A percentile compares a stretch with the other conserved stretches of the same genome.
phyloP scores from a whole-genome alignment of 2,113 vertebrate species.

The Hippocampus guttulatus region DNA sequence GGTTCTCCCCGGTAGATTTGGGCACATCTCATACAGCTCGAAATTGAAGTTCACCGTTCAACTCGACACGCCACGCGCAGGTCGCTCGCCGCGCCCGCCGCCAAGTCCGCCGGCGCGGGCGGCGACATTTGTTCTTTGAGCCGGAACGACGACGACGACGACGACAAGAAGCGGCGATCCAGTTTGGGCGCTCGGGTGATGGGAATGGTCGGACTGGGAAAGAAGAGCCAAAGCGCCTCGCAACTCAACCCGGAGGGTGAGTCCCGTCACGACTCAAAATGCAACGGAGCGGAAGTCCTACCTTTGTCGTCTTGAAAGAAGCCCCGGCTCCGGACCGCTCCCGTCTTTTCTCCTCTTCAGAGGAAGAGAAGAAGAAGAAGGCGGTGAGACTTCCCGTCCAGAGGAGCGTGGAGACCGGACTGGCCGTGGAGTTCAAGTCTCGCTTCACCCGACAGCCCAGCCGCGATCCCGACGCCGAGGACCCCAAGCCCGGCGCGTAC shows the following conservation, averaged over 20 bases:
- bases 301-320: not conserved
- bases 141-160: constrained; percentile 81
- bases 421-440: constrained; percentile 89
- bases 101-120: constrained; percentile 86
- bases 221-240: constrained; percentile 90
- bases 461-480: constrained; percentile 86
- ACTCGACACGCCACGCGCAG: constrained; percentile 56
- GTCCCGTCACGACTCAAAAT: not conserved
- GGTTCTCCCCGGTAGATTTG: too few species aligned
- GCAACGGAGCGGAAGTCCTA: not conserved
- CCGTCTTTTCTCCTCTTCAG: constrained; percentile 9
- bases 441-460: constrained; percentile 93
- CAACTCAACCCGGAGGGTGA: constrained; percentile 81
- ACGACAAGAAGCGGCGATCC: constrained; percentile 88
- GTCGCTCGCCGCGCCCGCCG: constrained; percentile 74
- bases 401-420: constrained; percentile 89
- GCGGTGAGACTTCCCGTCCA: constrained; percentile 86
- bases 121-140: constrained; percentile 91
- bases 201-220: constrained; percentile 89
- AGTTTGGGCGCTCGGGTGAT: constrained; percentile 95
- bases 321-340: not conserved
- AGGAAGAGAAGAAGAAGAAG: constrained; percentile 95
- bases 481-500: constrained; percentile 93
- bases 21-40: not conserved
- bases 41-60: too few species aligned